Evolutionary conservation across 1,140 invertebrate species (phyloP), one percentile per base, ranked within the genome.

Genomic region (Megathymus violae): DNA sequence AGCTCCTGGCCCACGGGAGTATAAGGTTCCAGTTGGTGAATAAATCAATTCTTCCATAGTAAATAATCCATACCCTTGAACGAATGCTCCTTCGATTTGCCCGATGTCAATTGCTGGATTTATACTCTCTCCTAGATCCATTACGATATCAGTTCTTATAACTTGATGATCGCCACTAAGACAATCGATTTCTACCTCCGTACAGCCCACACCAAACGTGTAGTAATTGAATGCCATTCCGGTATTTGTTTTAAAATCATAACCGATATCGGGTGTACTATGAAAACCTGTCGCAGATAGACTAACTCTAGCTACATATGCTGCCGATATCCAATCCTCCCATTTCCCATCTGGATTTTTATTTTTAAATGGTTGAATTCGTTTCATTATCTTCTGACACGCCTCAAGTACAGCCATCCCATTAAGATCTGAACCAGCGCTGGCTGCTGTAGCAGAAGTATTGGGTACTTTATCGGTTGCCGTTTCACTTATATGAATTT

Each of bases 61-160:
- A 76, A 97, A 98, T 36, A 99, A 81, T 2, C 98, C 98, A 78
- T 98, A 97, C 0, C 98, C 98, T 93, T 99, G 98, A 69, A 97
- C 94, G 75, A 98, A 99, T 0, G 93, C 98, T 22, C 98, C 98
- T 92, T 99, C 98, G 16, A 99, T 95, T 92, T 99, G 98, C 0
- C 98, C 98, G 78, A 99, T 97, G 74, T 99, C 98, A 71, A 99
- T 98, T 0, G 97, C 97, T 16, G 98, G 98, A 92, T 99, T 99
- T 19, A 99, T 88, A 91, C 97, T 98, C 61, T 97, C 94, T 13
- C 94, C 94, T 50, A 99, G 92, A 91, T 99, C 98, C 98, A 99
- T 99, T 0, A 99, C 97, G 72, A 99, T 99, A 76, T 99, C 97
- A 1, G 96, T 96, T 80, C 95, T 93, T 41, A 97, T 78, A 4